phyloP scores from a whole-genome alignment of 1,140 invertebrate species.

The Trichomalopsis sarcophagae region DNA sequence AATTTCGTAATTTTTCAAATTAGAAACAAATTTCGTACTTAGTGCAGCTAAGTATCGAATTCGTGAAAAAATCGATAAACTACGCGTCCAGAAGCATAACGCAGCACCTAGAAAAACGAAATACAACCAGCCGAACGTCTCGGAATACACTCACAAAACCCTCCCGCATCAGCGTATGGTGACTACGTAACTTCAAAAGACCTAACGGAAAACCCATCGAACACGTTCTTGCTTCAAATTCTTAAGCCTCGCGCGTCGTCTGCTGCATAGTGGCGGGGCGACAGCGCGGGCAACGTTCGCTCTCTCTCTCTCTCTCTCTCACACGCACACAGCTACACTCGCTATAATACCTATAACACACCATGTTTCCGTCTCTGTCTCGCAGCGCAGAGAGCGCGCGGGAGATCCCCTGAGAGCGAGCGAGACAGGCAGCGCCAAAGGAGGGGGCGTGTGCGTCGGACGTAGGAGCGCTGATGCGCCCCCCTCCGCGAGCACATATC shows the following conservation, averaged over 20 bases:
- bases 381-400: no score
- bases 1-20: no score
- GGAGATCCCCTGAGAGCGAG: not conserved
- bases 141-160: not conserved
- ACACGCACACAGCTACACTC: no score
- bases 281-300: not conserved
- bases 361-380: no score
- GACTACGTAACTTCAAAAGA: not conserved
- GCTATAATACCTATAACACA: no score
- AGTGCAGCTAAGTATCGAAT: no score
- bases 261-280: not conserved
- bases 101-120: no score
- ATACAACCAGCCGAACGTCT: no score
- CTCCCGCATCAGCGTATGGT: not conserved
- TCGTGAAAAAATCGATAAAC: no score
- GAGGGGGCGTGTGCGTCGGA: conserved; percentile 34
- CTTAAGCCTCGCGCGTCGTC: not conserved
- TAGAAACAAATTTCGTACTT: no score
- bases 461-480: not conserved
- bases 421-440: not conserved
- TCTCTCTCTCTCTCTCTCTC: not conserved
- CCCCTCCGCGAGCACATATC: conserved; percentile 7
- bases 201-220: not conserved
- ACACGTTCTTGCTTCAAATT: not conserved
- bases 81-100: no score